Percentiles rank a stretch among this genome's conserved stretches.
These are phyloP conservation scores for Opisthocomus hoazin DNA, from an alignment of 2,113 vertebrate species.

Conservation along the genomic window DNA sequence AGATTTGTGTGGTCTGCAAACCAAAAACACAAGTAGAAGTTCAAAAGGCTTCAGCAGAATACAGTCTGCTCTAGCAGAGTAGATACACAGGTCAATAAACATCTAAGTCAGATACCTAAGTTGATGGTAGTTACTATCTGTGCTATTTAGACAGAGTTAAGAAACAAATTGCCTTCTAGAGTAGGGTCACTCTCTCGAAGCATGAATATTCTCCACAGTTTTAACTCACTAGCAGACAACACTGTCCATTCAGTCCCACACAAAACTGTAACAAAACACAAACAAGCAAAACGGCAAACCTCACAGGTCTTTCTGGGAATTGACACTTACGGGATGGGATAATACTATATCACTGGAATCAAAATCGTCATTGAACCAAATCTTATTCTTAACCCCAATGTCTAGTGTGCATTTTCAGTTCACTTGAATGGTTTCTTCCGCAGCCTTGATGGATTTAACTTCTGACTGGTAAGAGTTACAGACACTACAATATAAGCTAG, in stretches of 20 bases:
- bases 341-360: rapidly evolving
- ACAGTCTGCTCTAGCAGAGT: neutral
- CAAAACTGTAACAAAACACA: neutral
- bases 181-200: neutral
- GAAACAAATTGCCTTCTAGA: neutral
- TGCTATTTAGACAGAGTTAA: neutral
- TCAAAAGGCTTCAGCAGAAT: neutral
- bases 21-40: neutral
- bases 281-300: neutral
- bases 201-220: neutral
- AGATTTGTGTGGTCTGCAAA: slow-evolving; percentile 6
- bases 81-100: neutral
- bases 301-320: neutral
- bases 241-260: neutral
- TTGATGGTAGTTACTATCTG: neutral
- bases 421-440: neutral
- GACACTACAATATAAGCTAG: neutral
- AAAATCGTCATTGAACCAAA: neutral
- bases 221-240: neutral
- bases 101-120: neutral
- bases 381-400: neutral
- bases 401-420: neutral
- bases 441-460: neutral
- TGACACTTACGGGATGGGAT: neutral
- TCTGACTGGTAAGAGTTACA: neutral